Conservation (phyloP, 2,797 vertebrate genomes). For the Squalus acanthias region DNA sequence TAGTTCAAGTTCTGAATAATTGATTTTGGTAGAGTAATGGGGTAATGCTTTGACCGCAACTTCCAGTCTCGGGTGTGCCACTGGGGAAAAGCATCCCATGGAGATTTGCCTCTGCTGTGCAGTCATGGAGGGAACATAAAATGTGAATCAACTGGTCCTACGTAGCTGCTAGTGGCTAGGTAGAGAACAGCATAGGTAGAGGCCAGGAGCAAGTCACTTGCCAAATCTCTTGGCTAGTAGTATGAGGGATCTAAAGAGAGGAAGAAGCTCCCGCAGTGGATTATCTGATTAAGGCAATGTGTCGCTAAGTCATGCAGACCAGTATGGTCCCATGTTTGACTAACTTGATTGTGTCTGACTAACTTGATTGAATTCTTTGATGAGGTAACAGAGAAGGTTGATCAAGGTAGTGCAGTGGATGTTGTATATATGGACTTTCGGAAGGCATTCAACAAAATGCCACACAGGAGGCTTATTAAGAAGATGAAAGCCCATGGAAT, state of each 20-base stretch:
- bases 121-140: background rate
- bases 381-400: too few relatives aligned
- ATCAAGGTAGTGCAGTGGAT: too few relatives aligned
- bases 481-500: too few relatives aligned
- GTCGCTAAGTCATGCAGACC: background rate
- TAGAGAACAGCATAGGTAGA: too few relatives aligned
- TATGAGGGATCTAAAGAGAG: background rate
- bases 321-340: background rate
- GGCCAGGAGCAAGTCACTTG: background rate
- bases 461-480: too few relatives aligned
- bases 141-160: background rate
- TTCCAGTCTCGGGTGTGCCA: background rate
- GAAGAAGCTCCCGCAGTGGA: background rate
- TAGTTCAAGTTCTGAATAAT: background rate
- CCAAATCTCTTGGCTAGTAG: background rate
- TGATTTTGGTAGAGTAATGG: background rate
- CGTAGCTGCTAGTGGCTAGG: too few relatives aligned
- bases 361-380: too few relatives aligned
- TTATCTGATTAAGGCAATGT: background rate
- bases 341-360: too few relatives aligned
- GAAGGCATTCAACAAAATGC: too few relatives aligned
- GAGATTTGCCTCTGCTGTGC: background rate
- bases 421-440: too few relatives aligned
- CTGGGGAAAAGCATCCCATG: background rate
- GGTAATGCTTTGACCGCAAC: background rate